Evolutionary conservation across 2,113 vertebrate species (phyloP), one percentile per base, ranked within the genome.

Genomic region (Prionailurus viverrinus): DNA sequence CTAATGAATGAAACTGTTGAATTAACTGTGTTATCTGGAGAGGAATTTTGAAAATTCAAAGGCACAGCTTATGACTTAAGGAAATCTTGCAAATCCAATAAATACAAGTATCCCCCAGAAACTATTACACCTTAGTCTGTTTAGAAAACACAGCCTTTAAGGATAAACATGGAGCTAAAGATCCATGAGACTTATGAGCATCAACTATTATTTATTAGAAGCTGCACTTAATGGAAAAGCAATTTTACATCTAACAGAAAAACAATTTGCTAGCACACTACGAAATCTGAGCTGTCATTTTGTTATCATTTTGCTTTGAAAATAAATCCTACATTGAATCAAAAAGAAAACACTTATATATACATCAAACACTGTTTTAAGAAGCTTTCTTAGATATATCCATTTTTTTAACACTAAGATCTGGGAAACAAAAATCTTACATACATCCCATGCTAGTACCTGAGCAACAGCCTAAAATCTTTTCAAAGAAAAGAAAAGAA

Each of bases 1-100:
- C 66, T 86, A 78, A 92, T 33, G 27, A 92, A 82, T 91, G 33
- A 85, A 69, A 68, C 1, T 80, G 2, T 29, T 91, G 58, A 93
- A 74, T 29, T 85, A 83, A 80, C 1, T 73, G 21, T 66, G 45
- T 51, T 66, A 61, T n/a, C 23, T 88, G 82, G 15, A 79, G 85
- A 58, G 16, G 51, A 39, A 74, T 69, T 79, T 93, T 81, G 29
- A 95, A 89, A 89, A 91, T 51, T 95, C 91, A 94, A 82, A 95
- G 71, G 29, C 65, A 92, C 19, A 92, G 13, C 7, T 29, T 69
- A 53, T 66, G 41, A 39, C 8, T 89, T 69, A 74, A 81, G 73
- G 27, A 74, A 81, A n/a, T 81, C 27, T 92, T 81, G 21, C 55
- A 91, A 94, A 94, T n/a, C 33, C 61, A 90, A 73, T 19, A 69